Base-by-base conservation (phyloP, 1,140 invertebrate genomes). In the Trichomalopsis sarcophagae region DNA sequence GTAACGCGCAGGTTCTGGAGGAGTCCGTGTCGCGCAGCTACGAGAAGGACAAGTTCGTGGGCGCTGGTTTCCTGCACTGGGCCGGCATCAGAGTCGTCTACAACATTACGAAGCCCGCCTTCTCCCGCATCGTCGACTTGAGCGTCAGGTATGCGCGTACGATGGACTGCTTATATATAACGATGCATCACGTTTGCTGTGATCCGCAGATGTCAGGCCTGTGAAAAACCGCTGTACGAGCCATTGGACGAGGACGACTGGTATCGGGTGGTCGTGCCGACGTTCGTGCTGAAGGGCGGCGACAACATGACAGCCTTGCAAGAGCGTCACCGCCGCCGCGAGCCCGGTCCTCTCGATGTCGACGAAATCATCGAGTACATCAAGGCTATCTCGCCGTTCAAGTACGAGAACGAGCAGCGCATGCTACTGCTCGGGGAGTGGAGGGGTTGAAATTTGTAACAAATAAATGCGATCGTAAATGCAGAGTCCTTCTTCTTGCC, bases 221-320 rank as follows among this genome's bases (percentile, higher is more conserved):
- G 97, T 90, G 91, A 93, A 10, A 92, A 96, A 33, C 97, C 97
- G 10, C 89, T 87, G 2, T 97, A 95, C 89, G 91, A 94, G 86
- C 89, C 94, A 0, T 88, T 96, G 17, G 90, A 94, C 55, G 27
- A 87, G 2, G 88, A 93, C 11, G 88, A 93, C 83, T 92, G 93
- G 55, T 97, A 97, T 90, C 93, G 94, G 14, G 90, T 97, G 1
- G 92, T 95, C 4, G 92, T 95, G 44, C 92, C 94, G 55, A 94
- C 94, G 77, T 97, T 96, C 88, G 90, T 97, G 11, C 93, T 95
- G 2, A 90, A 92, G 2, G 96, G 96, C 11, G 96, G 96, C 21
- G 96, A 97, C 87, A 95, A 95, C 10, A 94, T 92, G 85, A 21
- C 78, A 0, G 68, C 87, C 14, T 88, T 92, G 23, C 69, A 76